Evolutionary conservation across 2,888 invertebrate species (phyloP), one percentile per base, ranked within the genome.

Genomic region (Pteria penguin): DNA sequence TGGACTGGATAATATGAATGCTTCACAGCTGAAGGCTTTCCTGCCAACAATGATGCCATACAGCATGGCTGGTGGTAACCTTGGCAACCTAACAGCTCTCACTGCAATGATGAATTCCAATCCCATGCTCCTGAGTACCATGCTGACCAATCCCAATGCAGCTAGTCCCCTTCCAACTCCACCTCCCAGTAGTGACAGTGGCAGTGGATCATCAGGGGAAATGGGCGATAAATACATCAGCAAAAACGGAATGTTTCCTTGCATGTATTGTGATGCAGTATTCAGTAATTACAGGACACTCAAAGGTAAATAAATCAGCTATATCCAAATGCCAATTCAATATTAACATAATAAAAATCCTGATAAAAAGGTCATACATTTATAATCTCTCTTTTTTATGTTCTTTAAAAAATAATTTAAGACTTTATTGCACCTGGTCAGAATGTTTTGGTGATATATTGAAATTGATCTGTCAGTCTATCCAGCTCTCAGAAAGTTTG

Each of bases 271-370:
- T 92, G 94, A 95, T 0, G 95, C 96, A 0, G 95, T 96, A 32
- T 97, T 97, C 90, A 96, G 97, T 0, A 98, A 97, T 90, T 93
- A 97, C 52, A 94, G 97, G 66, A 97, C 97, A 0, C 93, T 98
- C 29, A 98, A 98, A 92, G 97, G 97, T 90, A 78, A 83, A 82
- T 78, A 18, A 66, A 54, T n/a, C n/a, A n/a, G n/a, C n/a, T n/a
- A n/a, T 63, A 29, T 36, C 29, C 4, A 54, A 22, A 33, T 1
- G 18, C 57, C 18, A n/a, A n/a, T 27, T 27, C 18, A 27, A 22
- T 11, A 36, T 31, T 11, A 31, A 68, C 11, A 55, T n/a, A n/a
- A n/a, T n/a, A n/a, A n/a, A n/a, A n/a, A n/a, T n/a, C n/a, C n/a
- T n/a, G n/a, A n/a, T n/a, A n/a, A n/a, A n/a, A n/a, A n/a, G n/a